Evolutionary conservation across 2,888 invertebrate genomes (phyloP).

Genomic region (Rhagium mordax): DNA sequence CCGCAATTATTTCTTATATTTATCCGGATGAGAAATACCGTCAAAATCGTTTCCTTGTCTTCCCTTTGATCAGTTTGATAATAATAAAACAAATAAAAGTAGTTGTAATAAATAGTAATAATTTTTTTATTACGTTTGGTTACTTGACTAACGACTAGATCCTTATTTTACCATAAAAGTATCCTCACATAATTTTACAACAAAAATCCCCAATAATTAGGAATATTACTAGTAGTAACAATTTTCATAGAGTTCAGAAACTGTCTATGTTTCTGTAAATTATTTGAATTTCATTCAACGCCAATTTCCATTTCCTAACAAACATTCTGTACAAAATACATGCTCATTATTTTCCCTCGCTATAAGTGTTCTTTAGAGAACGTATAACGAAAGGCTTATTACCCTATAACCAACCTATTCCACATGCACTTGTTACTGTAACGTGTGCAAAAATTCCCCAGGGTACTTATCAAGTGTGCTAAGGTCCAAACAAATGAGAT

Average conservation of each 20-base stretch:
- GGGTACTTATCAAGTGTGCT: conserved; percentile 63
- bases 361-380: conserved; percentile 21
- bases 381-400: conserved; percentile 49
- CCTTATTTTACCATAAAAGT: too few species aligned
- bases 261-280: neutral
- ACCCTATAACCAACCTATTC: conserved; percentile 48
- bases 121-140: too few species aligned
- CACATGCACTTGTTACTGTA: conserved; percentile 59
- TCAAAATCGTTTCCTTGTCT: too few species aligned
- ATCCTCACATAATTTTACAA: too few species aligned
- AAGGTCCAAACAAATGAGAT: conserved; percentile 59
- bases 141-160: too few species aligned
- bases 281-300: neutral
- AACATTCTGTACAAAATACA: neutral
- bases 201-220: too few species aligned
- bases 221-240: too few species aligned
- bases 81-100: neutral
- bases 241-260: too few species aligned
- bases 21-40: neutral
- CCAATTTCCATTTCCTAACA: neutral
- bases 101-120: neutral
- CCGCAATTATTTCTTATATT: neutral
- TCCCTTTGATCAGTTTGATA: neutral
- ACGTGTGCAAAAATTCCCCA: conserved; percentile 67
- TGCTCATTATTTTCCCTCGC: conserved; percentile 23